A percentile compares a stretch with the other conserved stretches of the same genome.
Evolutionary conservation across 1,140 invertebrate genomes (phyloP).

Genomic region (Ridgeia piscesae): DNA sequence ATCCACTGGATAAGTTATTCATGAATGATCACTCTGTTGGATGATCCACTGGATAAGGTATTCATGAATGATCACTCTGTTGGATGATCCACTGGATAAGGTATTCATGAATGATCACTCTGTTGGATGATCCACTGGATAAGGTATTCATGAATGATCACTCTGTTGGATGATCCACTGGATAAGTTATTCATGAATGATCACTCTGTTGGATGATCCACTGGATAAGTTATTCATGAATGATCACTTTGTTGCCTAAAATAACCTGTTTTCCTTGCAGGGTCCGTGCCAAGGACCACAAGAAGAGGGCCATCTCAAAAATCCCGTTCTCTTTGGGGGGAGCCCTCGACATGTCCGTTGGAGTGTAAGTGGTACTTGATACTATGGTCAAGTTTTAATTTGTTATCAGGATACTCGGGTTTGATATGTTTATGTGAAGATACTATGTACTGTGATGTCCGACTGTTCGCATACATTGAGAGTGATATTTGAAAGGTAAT

Average conservation of each 20-base stretch:
- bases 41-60: too few relatives aligned
- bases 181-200: too few relatives aligned
- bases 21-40: too few relatives aligned
- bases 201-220: neutral
- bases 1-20: too few relatives aligned
- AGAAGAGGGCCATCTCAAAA: constrained; percentile 55
- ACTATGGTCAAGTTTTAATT: neutral
- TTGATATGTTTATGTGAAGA: neutral
- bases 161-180: too few relatives aligned
- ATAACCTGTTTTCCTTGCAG: constrained; percentile 37
- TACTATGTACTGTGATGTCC: neutral
- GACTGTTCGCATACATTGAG: neutral
- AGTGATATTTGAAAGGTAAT: neutral
- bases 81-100: too few relatives aligned
- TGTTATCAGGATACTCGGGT: neutral
- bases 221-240: neutral
- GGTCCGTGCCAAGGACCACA: constrained; percentile 58
- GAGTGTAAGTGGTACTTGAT: constrained; percentile 54
- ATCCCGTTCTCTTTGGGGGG: constrained; percentile 55
- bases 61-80: too few relatives aligned
- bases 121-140: too few relatives aligned
- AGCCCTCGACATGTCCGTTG: constrained; percentile 56
- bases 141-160: too few relatives aligned
- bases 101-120: too few relatives aligned
- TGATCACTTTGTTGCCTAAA: neutral